phyloP scores from a whole-genome alignment of 2,888 invertebrate species.

The Margaritifera margaritifera region DNA sequence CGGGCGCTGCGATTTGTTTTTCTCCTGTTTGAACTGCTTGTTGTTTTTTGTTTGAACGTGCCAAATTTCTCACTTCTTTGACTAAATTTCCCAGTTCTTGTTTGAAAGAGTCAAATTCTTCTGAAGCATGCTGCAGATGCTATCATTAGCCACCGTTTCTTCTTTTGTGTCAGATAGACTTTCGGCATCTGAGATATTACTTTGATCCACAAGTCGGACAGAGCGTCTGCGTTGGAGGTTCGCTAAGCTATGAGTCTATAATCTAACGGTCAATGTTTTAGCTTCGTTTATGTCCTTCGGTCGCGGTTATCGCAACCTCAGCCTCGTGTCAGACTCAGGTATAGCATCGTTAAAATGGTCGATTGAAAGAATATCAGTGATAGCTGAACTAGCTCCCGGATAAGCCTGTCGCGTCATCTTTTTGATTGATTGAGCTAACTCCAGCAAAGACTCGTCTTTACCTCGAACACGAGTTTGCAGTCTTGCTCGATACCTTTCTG shows the following conservation, averaged over 20 bases:
- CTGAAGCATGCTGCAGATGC: no score
- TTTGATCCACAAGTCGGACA: no score
- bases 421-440: conserved; percentile 31
- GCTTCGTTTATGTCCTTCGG: conserved; percentile 25
- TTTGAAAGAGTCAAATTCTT: no score
- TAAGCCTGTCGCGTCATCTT: conserved; percentile 34
- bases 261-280: conserved; percentile 18
- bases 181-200: no score
- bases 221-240: conserved; percentile 4
- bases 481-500: conserved; percentile 22
- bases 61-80: no score
- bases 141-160: no score
- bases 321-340: conserved; percentile 26
- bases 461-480: conserved; percentile 17
- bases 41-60: no score
- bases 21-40: no score
- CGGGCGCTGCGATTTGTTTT: no score
- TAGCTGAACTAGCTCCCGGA: not conserved
- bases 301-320: conserved; percentile 19
- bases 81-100: no score
- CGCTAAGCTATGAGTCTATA: conserved; percentile 22
- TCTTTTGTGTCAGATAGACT: no score
- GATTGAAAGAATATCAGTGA: no score
- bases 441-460: conserved; percentile 28
- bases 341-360: conserved; percentile 18